Conservation (phyloP, 2,888 invertebrate species). For the Amphipyra tragopoginis region DNA sequence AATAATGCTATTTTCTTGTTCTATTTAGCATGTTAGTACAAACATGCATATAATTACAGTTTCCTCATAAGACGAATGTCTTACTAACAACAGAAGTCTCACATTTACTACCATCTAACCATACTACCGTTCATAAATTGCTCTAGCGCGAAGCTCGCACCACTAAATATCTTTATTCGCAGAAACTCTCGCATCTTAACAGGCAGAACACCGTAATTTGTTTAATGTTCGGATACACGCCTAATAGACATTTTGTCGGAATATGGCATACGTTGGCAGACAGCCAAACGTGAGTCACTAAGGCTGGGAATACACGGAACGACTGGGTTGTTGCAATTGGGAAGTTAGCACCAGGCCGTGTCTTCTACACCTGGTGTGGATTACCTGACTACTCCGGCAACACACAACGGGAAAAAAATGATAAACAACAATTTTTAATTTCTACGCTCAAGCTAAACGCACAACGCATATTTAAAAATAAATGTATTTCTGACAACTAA, state of each 20-base stretch:
- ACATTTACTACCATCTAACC: conserved; percentile 14
- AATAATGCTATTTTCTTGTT: neutral
- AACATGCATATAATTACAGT: neutral
- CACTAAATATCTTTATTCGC: conserved; percentile 46
- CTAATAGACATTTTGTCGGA: conserved; percentile 51
- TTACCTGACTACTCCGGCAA: no score
- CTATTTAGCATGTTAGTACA: conserved; percentile 17
- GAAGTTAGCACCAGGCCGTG: neutral
- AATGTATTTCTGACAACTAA: no score
- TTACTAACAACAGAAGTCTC: conserved; percentile 22
- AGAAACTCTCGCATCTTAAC: conserved; percentile 35
- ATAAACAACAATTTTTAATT: no score
- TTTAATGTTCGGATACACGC: conserved; percentile 51
- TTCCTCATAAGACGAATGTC: conserved; percentile 15
- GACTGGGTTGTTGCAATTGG: neutral
- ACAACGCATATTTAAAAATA: no score
- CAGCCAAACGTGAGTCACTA: conserved; percentile 52
- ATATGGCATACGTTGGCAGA: conserved; percentile 53
- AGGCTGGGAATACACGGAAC: conserved; percentile 23
- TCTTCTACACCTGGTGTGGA: no score
- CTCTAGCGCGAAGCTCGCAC: conserved; percentile 7
- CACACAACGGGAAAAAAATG: no score
- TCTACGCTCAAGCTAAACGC: no score
- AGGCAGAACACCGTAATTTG: conserved; percentile 40
- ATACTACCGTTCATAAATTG: conserved; percentile 39